phyloP scores from a whole-genome alignment of 2,888 invertebrate species.

The Ariolimax columbianus region DNA sequence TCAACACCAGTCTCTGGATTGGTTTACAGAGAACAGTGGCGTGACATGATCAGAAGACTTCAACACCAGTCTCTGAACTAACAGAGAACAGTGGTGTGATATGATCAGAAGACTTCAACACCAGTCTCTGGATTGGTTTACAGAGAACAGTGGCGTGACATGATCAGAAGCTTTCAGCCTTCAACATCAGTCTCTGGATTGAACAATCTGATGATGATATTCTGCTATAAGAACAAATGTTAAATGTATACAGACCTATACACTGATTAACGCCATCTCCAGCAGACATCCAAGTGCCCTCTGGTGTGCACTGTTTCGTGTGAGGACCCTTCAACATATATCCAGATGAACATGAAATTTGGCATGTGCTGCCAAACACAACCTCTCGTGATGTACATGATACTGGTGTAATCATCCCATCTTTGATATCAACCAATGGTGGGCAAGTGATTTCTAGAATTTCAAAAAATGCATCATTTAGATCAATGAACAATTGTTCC shows the following conservation, averaged over 20 bases:
- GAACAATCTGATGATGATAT: no score
- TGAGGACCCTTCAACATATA: constrained; percentile 82
- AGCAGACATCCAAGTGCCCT: constrained; percentile 80
- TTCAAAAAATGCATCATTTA: not conserved
- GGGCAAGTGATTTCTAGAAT: constrained; percentile 79
- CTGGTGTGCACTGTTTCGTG: constrained; percentile 81
- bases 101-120: no score
- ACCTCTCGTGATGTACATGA: constrained; percentile 82
- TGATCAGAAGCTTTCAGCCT: no score
- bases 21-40: no score
- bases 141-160: no score
- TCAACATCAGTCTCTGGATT: no score
- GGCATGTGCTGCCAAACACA: constrained; percentile 83
- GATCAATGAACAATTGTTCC: not conserved
- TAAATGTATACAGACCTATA: constrained; percentile 43
- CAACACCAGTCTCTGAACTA: no score
- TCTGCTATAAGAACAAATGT: not conserved
- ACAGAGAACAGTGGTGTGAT: no score
- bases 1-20: no score
- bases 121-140: no score
- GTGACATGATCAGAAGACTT: no score
- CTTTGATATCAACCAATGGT: constrained; percentile 80
- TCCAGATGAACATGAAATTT: constrained; percentile 82
- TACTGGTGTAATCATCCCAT: constrained; percentile 81
- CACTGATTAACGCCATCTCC: constrained; percentile 53